Base-by-base conservation (phyloP, 2,113 vertebrate species). In the Papio anubis region DNA sequence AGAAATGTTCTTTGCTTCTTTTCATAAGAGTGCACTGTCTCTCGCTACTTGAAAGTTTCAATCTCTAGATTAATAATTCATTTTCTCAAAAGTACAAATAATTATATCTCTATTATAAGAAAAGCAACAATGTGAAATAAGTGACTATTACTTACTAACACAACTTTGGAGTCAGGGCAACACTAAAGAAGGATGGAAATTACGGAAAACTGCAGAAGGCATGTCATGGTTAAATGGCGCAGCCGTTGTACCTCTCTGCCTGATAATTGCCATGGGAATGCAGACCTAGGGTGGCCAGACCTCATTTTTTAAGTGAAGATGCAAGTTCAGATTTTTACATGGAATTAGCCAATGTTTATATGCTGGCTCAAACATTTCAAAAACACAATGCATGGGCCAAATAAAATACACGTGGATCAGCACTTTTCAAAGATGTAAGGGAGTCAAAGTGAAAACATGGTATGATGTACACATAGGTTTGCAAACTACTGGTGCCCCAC, bases 31-130 rank as follows among this genome's bases (percentile, higher is more conserved):
- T 27, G 38, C 2, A 83, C 21, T 92, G 11, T 94, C 14, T 72
- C 52, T 8, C 13, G 82, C 94, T 85, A 11, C 23, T 66, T 88
- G 76, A 94, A 94, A 95, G n/a, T n/a, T n/a, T n/a, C n/a, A n/a
- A n/a, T n/a, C 20, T 59, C 18, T 83, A 17, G 23, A 82, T 87
- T 32, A 95, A 55, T 82, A 1, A 10, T 83, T 52, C 2, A 72
- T 70, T 81, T 61, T 45, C 5, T 45, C 5, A 6, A 48, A 23
- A 7, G 13, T 20, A 87, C 20, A 59, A 73, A 32, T 21, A 40
- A 16, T 64, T 32, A 59, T 64, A 92, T 78, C 48, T 84, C 32
- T 43, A 66, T 43, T 50, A 43, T 45, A 64, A 78, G 5, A 90
- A 93, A 95, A 78, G 2, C 8, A 70, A 30, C 3, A 35, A 20